phyloP scores from a whole-genome alignment of 2,113 vertebrate genomes.

The Pitta sordida region DNA sequence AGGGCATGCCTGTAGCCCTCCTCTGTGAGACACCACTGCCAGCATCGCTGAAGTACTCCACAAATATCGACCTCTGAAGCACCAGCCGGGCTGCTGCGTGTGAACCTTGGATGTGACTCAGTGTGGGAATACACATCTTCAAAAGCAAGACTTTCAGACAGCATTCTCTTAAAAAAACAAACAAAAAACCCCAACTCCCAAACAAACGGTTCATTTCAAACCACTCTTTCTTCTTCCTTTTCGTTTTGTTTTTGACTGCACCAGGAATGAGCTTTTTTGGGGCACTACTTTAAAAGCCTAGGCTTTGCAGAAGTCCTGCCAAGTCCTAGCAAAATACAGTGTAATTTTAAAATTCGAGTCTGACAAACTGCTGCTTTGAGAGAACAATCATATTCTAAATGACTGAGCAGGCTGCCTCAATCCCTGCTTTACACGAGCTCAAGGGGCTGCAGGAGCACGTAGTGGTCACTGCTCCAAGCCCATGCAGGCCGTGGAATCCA shows the following conservation, averaged over 20 bases:
- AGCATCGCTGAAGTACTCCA: not conserved
- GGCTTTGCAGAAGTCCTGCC: conserved; percentile 9
- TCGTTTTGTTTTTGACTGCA: conserved; percentile 3
- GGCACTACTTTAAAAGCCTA: conserved; percentile 18
- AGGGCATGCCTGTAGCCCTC: not conserved
- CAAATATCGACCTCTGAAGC: not conserved
- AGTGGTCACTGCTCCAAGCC: not conserved
- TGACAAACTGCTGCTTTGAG: conserved; percentile 25
- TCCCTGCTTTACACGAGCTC: not conserved
- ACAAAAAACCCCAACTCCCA: not conserved
- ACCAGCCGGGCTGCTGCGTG: not conserved
- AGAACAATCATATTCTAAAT: not conserved
- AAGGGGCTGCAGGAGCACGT: fast-evolving
- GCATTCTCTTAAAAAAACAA: not conserved
- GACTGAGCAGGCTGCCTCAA: not conserved
- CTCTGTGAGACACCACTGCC: not conserved
- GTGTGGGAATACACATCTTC: not conserved
- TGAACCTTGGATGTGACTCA: conserved; percentile 3
- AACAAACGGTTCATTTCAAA: conserved; percentile 6
- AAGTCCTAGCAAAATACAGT: conserved; percentile 30
- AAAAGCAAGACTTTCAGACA: conserved; percentile 31
- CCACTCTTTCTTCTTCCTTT: not conserved
- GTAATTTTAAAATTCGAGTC: conserved; percentile 53
- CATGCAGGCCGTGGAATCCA: fast-evolving
- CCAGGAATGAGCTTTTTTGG: not conserved